Conservation (phyloP, 2,797 vertebrate genomes). For the Labeo calbasu region DNA sequence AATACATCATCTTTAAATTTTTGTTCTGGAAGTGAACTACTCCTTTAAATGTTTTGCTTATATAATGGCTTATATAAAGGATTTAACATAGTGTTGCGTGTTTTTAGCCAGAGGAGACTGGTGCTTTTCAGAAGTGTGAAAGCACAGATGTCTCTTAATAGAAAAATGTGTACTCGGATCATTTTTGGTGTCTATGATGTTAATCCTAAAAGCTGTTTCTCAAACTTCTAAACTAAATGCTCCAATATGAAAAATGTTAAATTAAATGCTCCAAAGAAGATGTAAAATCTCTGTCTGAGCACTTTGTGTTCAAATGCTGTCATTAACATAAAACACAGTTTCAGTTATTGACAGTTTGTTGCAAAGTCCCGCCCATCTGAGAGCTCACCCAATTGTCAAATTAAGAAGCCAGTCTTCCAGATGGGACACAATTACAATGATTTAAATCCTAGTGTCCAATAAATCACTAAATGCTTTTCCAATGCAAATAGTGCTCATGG, state of each 20-base stretch:
- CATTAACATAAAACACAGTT: not conserved
- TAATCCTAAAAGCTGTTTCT: slow-evolving; percentile 2
- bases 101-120: not conserved
- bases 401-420: not conserved
- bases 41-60: not conserved
- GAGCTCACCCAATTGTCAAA: not conserved
- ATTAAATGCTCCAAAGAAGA: not conserved
- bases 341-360: not conserved
- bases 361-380: not conserved
- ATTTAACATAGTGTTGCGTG: slow-evolving; percentile 1
- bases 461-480: not conserved
- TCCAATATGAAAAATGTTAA: not conserved
- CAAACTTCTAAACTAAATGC: not conserved
- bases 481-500: not conserved
- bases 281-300: not conserved
- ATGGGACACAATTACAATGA: not conserved
- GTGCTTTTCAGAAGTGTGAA: slow-evolving; percentile 2
- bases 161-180: not conserved
- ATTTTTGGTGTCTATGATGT: not conserved
- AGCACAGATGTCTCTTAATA: slow-evolving; percentile 6
- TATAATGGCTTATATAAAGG: not conserved
- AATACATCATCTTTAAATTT: too few relatives aligned
- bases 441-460: not conserved
- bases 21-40: not conserved
- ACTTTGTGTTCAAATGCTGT: not conserved